phyloP scores from a whole-genome alignment of 2,113 vertebrate species.

The Malurus cyaneus region DNA sequence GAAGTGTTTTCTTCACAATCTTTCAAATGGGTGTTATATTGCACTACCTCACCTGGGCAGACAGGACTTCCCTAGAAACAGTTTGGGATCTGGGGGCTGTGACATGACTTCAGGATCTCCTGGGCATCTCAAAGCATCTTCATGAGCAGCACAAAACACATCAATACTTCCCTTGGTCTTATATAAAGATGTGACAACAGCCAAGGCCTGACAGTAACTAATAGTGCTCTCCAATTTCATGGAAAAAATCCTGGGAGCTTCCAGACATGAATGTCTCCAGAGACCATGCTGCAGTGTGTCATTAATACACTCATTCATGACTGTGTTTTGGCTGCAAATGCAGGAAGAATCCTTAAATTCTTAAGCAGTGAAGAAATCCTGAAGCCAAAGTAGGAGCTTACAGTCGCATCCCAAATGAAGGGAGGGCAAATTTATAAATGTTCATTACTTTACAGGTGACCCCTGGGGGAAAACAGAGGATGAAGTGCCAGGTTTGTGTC shows the following conservation, averaged over 20 bases:
- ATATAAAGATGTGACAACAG: not conserved
- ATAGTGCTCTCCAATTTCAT: not conserved
- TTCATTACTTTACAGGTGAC: not conserved
- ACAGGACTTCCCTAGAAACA: not conserved
- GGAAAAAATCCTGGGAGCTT: not conserved
- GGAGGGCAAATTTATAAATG: not conserved
- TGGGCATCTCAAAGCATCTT: not conserved
- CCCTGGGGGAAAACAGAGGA: not conserved
- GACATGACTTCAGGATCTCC: not conserved
- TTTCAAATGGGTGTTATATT: not conserved
- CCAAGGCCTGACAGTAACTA: not conserved
- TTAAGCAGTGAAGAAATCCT: not conserved
- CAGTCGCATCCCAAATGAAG: rapidly evolving
- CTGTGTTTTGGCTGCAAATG: not conserved
- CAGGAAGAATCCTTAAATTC: not conserved
- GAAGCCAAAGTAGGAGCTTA: not conserved
- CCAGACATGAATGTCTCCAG: not conserved
- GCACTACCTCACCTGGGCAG: not conserved
- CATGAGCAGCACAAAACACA: not conserved
- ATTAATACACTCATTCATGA: not conserved
- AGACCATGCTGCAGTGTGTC: not conserved
- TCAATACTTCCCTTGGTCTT: not conserved
- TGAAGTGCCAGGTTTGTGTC: not conserved
- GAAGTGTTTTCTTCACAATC: not conserved
- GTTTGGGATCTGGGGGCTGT: not conserved